Base-by-base conservation (phyloP, 2,113 vertebrate genomes). In the Vulpes vulpes region DNA sequence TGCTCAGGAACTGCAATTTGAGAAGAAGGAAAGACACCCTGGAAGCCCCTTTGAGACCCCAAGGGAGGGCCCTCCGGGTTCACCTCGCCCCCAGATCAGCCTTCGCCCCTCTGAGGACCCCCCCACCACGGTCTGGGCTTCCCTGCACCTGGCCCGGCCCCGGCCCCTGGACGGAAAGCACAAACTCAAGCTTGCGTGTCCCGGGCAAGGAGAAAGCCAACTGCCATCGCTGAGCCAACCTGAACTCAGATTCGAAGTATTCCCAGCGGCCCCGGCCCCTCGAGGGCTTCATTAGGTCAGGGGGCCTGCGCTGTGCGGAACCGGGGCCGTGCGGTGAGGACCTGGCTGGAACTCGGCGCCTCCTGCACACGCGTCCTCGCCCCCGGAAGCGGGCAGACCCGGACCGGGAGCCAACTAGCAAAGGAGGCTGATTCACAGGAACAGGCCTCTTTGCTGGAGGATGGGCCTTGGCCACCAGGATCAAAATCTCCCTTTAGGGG, bases 11-110 rank as follows among this genome's bases (percentile, higher is more conserved):
- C 57, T 30, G n/a, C 27, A 38, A 3, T 8, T 59, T 73, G 80
- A 85, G 35, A 79, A 2, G 35, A 60, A 59, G 15, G n/a, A 22
- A 51, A 59, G 15, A n/a, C 35, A 78, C 20, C 17, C 23, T 10
- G 22, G 10, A 60, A 60, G 7, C 1, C 32, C 57, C 35, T 32
- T 6, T 6, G 38, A 5, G 19, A 43, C 32, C 3, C 38, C 15
- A 32, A 27, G 4, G 9, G n/a, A 27, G 57, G 23, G 12, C 14
- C 1, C 17, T 17, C 2, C 0, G 3, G 30, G 20, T 19, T 79
- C 2, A 4, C 84, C 7, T 16, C 27, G 30, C 17, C 27, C 82
- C 27, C 11, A 3, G 15, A 20, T 53, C 25, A 57, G 16, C 15
- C 16, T 67, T 69, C 53, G 30, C 51, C 60, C 53, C 51, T 30